These are phyloP conservation scores for Ditula angustiorana DNA, from an alignment of 2,888 invertebrate species.

Conservation along the genomic window DNA sequence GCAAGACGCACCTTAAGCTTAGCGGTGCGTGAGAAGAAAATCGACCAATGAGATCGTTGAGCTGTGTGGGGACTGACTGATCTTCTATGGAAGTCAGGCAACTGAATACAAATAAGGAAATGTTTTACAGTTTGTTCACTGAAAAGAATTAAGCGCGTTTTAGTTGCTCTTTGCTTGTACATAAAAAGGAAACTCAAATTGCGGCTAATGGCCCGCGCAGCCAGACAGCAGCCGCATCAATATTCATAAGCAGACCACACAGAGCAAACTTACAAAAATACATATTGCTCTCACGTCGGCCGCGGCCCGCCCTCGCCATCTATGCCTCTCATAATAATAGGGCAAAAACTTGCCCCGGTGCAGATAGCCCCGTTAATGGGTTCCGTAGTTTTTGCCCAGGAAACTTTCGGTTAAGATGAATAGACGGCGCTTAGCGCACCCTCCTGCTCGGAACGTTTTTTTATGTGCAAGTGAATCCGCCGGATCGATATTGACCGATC, in stretches of 20 bases:
- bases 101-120: no score
- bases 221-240: conserved; percentile 30
- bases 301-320: conserved; percentile 43
- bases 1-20: no score
- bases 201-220: conserved; percentile 11
- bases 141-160: background rate
- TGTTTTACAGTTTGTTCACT: background rate
- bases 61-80: no score
- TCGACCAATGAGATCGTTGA: no score
- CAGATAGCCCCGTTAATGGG: conserved; percentile 50
- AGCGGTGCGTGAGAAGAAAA: no score
- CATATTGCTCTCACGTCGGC: conserved; percentile 36
- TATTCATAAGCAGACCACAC: conserved; percentile 30
- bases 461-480: conserved; percentile 11
- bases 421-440: conserved; percentile 46
- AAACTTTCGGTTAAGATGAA: conserved; percentile 56
- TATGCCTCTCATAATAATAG: conserved; percentile 56
- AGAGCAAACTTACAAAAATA: conserved; percentile 38
- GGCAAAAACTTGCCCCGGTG: conserved; percentile 53
- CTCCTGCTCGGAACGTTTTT: conserved; percentile 7
- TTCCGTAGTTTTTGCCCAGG: conserved; percentile 54
- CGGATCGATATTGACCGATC: conserved; percentile 24
- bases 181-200: conserved; percentile 2
- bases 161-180: background rate
- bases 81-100: no score